Evolutionary conservation across 2,797 vertebrate genomes (phyloP), one percentile per base, ranked within the genome.

Genomic region (Petrocephalus sullivani): DNA sequence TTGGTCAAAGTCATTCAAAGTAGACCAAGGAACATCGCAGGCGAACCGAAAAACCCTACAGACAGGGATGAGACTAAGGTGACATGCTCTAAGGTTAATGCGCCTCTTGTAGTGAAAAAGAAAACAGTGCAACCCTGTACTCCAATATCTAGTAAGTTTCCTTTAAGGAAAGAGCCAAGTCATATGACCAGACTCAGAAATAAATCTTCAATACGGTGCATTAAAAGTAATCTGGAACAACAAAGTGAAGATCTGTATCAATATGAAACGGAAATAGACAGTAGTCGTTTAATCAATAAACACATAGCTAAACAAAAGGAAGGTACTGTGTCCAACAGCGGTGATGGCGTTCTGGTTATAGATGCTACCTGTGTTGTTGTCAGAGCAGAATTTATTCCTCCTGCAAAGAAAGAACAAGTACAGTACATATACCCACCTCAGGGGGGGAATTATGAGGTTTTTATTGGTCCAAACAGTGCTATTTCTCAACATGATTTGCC

Each of bases 111-210:
- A 75, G 54, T 28, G 81, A 87, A 64, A 21, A 92, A 60, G 90
- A 91, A 87, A 49, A 88, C 10, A 14, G 53, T 28, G 87, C 88
- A 87, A 33, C 85, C 91, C 21, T 83, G 12, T 14, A 90, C 89
- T 54, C 88, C 92, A 53, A 61, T 41, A 9, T 88, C 89, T 6
- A 78, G 91, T 54, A 95, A 92, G 90, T 96, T 95, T 90, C 95
- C 95, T 87, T 89, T 95, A 88, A 96, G 96, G 96, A 96, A 92
- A 87, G 90, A 95, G 88, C 96, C 96, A n/a, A 92, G 93, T 90
- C 89, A 90, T 85, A 90, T 91, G 54, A 90, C 88, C 91, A 91
- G 57, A 41, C 54, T 82, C 49, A 91, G 91, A 87, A 88, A 58
- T 67, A 90, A 92, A 33, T 90, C 57, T 88, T 60, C 85, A 16